Conservation (phyloP, 2,888 invertebrate genomes). For the Bursaphelenchus okinawaensis region DNA sequence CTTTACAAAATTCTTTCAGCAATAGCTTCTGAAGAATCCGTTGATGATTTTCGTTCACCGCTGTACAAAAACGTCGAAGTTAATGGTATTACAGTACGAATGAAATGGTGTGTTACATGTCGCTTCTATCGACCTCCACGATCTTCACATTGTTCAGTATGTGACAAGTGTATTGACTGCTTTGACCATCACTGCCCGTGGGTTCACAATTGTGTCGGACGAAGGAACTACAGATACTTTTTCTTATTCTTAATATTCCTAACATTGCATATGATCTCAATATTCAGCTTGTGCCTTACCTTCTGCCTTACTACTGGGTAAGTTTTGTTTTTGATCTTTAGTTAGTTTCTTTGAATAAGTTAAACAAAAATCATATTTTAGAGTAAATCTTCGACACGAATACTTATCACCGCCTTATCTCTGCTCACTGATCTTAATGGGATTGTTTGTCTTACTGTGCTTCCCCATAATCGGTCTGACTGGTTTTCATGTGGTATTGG, state of each 20-base stretch:
- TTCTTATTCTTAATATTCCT: slow-evolving; percentile 95
- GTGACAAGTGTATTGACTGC: slow-evolving; percentile 67
- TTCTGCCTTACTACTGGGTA: slow-evolving; percentile 79
- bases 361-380: slow-evolving; percentile 3
- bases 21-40: slow-evolving; percentile 89
- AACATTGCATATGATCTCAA: slow-evolving; percentile 93
- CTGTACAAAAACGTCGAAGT: slow-evolving; percentile 82
- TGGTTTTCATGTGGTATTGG: slow-evolving; percentile 93
- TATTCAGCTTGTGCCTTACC: slow-evolving; percentile 85
- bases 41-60: slow-evolving; percentile 83
- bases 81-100: slow-evolving; percentile 93
- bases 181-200: slow-evolving; percentile 94
- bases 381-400: slow-evolving; percentile 23
- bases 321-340: neutral
- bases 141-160: slow-evolving; percentile 94
- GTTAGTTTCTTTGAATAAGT: neutral
- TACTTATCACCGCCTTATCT: slow-evolving; percentile 55
- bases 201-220: slow-evolving; percentile 58
- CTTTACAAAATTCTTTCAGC: slow-evolving; percentile 64
- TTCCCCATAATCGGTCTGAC: slow-evolving; percentile 96
- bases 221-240: slow-evolving; percentile 78
- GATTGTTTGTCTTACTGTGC: slow-evolving; percentile 79
- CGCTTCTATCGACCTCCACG: slow-evolving; percentile 98
- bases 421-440: slow-evolving; percentile 74
- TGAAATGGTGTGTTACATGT: slow-evolving; percentile 99